Evolutionary conservation across 2,888 invertebrate species (phyloP), one percentile per base, ranked within the genome.

Genomic region (Halictus quadricinctus): DNA sequence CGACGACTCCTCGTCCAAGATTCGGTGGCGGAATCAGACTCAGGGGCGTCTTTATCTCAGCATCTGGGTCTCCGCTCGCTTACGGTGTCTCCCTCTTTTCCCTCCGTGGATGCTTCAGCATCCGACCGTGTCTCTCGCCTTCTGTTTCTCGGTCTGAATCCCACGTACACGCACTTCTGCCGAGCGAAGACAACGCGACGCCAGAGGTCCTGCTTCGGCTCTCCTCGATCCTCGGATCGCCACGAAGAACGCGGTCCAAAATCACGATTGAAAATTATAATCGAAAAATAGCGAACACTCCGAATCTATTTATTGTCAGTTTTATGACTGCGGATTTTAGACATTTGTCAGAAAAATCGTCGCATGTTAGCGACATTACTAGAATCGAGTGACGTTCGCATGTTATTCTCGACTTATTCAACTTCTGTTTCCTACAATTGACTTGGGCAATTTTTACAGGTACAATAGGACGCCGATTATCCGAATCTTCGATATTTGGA

Each of bases 1-100:
- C 78, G 78, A 84, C 83, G 82, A 85, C 84, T 84, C 77, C 77
- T 84, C 82, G 85, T 87, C 83, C 80, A 74, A 84, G 86, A 92
- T 91, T 91, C 88, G 84, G 86, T 90, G 88, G 88, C 87, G 88
- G 88, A 92, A 92, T 92, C 83, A 76, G 85, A 89, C 85, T 87
- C 83, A 87, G 87, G 84, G 84, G 80, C 81, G 81, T 81, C 36
- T 80, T 88, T 89, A 90, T 90, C 90, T 82, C 80, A 77, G 54
- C 81, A 90, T 90, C 89, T 86, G 50, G 82, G 79, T 69, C 72
- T 72, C 70, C 69, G 70, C 54, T 69, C 79, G 73, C 77, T 58
- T 83, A 64, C 76, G 60, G 12, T 73, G 29, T 64, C 73, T 60
- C 21, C 75, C 72, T 70, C 25, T 21, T 58, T 81, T n/a, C 36